These are phyloP conservation scores for Caenorhabditis sulstoni DNA, from an alignment of 2,888 invertebrate species.

Conservation along the genomic window DNA sequence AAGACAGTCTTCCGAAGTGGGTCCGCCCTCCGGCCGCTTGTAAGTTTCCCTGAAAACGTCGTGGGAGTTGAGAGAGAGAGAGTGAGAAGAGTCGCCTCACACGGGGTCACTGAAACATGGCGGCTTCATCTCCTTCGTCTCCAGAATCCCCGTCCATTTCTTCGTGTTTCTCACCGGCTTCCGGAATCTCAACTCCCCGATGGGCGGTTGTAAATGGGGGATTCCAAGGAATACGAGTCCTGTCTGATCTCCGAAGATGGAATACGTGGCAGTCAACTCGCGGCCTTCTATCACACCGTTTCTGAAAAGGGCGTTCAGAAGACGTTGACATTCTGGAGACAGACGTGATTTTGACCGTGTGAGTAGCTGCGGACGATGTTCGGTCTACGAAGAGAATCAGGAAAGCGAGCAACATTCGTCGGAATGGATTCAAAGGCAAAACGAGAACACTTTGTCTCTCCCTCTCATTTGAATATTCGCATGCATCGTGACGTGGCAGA, in stretches of 20 bases:
- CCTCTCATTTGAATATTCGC: no score
- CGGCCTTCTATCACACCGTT: constrained; percentile 32
- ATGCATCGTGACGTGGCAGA: no score
- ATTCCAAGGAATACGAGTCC: constrained; percentile 54
- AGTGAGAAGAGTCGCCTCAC: constrained; percentile 24
- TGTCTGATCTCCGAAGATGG: constrained; percentile 40
- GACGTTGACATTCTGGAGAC: background rate
- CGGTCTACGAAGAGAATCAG: background rate
- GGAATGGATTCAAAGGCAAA: no score
- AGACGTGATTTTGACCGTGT: background rate
- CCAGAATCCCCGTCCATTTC: constrained; percentile 46
- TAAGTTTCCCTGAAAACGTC: constrained; percentile 40
- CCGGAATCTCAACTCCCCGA: constrained; percentile 43
- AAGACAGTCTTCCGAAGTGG: constrained; percentile 55
- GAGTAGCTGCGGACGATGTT: background rate
- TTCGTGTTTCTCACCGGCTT: background rate
- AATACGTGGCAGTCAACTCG: constrained; percentile 22
- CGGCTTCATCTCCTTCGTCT: constrained; percentile 50
- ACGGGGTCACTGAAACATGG: constrained; percentile 55
- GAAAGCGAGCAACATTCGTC: no score
- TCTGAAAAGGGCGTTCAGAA: background rate
- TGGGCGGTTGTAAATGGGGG: constrained; percentile 41
- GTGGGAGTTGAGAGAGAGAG: no score
- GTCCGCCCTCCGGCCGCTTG: constrained; percentile 19
- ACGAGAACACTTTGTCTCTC: no score